A percentile compares a stretch with the other conserved stretches of the same genome.
Evolutionary conservation across 2,113 vertebrate species (phyloP).

Genomic region (Maccullochella peelii): DNA sequence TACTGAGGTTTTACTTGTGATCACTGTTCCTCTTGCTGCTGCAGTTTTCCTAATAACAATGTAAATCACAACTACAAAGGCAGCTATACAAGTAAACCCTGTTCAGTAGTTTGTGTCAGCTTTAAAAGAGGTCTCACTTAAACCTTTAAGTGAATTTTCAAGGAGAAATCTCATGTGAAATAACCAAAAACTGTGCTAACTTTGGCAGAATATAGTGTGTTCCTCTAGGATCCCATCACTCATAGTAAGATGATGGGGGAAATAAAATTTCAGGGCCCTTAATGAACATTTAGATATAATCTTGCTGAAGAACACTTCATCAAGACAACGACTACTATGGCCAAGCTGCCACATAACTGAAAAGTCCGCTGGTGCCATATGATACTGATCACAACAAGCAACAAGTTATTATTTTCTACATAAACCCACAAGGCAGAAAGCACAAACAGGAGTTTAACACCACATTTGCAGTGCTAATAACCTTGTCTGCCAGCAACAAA

Average conservation of each 20-base stretch:
- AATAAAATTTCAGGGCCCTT: not conserved
- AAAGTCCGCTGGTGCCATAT: not conserved
- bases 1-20: conserved; percentile 12
- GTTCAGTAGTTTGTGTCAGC: not conserved
- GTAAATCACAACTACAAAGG: not conserved
- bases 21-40: not conserved
- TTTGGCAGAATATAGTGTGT: not conserved
- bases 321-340: not conserved
- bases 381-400: not conserved
- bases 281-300: not conserved
- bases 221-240: not conserved
- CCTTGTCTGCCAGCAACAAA: not conserved
- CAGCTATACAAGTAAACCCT: conserved; percentile 11
- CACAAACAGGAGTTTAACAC: not conserved
- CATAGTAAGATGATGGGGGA: not conserved
- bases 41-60: not conserved
- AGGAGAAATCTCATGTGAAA: not conserved
- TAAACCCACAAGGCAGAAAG: not conserved
- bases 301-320: not conserved
- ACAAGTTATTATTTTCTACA: not conserved
- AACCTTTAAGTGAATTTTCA: not conserved
- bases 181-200: not conserved
- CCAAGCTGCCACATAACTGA: not conserved
- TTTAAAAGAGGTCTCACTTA: not conserved
- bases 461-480: conserved; percentile 17